Evolutionary conservation across 2,888 invertebrate genomes (phyloP).

Genomic region (Cerastis rubricosa): DNA sequence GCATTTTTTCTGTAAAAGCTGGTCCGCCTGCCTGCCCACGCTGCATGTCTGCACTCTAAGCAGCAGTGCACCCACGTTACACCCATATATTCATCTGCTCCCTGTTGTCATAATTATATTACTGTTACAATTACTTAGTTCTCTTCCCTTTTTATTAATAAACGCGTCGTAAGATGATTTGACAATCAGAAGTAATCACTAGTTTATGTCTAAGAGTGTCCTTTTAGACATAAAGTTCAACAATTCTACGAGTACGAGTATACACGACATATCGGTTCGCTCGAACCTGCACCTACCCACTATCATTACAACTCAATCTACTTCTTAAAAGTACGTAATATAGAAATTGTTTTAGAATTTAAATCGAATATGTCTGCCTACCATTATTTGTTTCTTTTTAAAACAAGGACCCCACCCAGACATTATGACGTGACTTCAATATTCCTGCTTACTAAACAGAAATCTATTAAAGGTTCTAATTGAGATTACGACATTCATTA

Average conservation of each 20-base stretch:
- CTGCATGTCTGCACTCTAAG: too few species aligned
- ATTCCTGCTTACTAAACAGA: background rate
- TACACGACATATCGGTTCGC: too few species aligned
- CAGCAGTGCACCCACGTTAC: too few species aligned
- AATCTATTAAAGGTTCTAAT: background rate
- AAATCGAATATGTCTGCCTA: slow-evolving; percentile 4
- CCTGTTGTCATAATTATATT: too few species aligned
- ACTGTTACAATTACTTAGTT: too few species aligned
- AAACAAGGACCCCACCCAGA: too few species aligned
- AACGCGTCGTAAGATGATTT: background rate
- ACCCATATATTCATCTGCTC: too few species aligned
- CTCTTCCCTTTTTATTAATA: background rate
- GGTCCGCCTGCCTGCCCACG: too few species aligned
- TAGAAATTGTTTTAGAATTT: slow-evolving; percentile 1
- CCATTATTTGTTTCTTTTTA: background rate
- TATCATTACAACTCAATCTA: background rate
- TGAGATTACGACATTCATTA: background rate
- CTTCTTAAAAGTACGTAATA: background rate
- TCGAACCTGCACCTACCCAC: background rate
- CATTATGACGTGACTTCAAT: too few species aligned
- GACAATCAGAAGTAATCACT: background rate
- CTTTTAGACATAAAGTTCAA: background rate
- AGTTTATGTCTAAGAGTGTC: background rate
- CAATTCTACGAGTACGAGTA: background rate
- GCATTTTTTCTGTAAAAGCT: background rate